Base-by-base conservation (phyloP, 2,113 vertebrate species). In the Aspidoscelis tigris region DNA sequence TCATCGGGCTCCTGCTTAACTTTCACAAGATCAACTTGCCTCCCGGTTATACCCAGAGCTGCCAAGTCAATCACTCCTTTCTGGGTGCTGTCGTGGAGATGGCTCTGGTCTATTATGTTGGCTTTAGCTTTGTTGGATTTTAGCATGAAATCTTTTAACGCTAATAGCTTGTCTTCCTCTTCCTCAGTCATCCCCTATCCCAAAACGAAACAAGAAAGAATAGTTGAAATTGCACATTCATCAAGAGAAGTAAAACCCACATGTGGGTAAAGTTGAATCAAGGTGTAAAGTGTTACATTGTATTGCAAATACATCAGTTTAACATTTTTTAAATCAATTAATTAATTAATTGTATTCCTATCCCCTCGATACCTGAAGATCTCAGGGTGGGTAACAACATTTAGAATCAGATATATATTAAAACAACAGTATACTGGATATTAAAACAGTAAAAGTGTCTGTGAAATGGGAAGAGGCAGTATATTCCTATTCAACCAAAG, bases 61-160 rank as follows among this genome's bases (percentile, higher is more conserved):
- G 95, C 95, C 85, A 99, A 92, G 86, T 99, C 98, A 78, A 99
- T 98, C 47, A 97, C 95, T 0, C 98, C 99, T 84, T 96, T 98
- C 88, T 97, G 97, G 65, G 90, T 94, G 43, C 95, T 96, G 86
- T 98, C 98, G 24, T 97, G 97, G 77, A 97, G 90, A 83, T 98
- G 97, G 88, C 96, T 98, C 94, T 98, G 98, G 93, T 99, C 99
- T 43, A 97, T 97, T 84, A 98, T 96, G 91, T 97, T 99, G 74
- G 98, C 98, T 94, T 99, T 99, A 71, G 99, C 98, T 94, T 98
- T 98, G 93, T 98, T 98, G 55, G 98, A 98, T 88, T 99, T 99
- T 85, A 99, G 95, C 98, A 99, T 99, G 86, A 99, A 99, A 91
- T 99, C 99, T 94, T 98, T 98, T 79, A 99, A 95, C 5, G 98